Percentiles rank a stretch among this genome's conserved stretches.
These are phyloP conservation scores for Minunthozetes semirufus DNA, from an alignment of 2,888 invertebrate species.

Conservation along the genomic window DNA sequence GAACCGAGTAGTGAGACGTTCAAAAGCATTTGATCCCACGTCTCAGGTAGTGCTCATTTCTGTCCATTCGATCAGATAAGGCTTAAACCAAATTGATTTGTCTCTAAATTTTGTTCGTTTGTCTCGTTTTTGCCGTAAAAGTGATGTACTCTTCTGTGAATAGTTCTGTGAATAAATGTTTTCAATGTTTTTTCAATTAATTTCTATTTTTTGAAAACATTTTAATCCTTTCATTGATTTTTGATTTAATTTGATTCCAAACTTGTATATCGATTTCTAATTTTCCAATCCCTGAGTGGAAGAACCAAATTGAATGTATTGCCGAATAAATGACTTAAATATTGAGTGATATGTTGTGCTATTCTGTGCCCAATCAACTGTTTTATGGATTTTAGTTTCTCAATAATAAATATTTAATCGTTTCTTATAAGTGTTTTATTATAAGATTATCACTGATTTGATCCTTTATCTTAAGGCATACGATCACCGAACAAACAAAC, in stretches of 20 bases:
- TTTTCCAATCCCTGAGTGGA: background rate
- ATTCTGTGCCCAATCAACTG: background rate
- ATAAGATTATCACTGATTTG: too few species aligned
- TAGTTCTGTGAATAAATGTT: background rate
- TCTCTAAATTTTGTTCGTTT: background rate
- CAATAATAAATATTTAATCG: too few species aligned
- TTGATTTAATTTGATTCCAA: background rate
- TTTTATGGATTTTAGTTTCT: too few species aligned
- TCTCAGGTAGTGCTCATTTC: constrained; percentile 13
- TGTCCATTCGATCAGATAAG: constrained; percentile 1
- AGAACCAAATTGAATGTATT: background rate
- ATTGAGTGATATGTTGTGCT: background rate
- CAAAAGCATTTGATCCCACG: constrained; percentile 41
- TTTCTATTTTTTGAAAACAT: background rate
- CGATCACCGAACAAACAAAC: constrained; percentile 28
- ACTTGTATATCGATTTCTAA: background rate
- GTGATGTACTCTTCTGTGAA: background rate
- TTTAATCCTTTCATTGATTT: too few species aligned
- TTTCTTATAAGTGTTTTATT: too few species aligned
- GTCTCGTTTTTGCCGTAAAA: background rate
- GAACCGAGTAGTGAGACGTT: constrained; percentile 42
- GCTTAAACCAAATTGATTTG: background rate
- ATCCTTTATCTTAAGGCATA: background rate
- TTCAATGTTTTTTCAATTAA: background rate
- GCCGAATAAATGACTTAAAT: background rate